Percentiles rank a stretch among this genome's conserved stretches.
phyloP scores from a whole-genome alignment of 1,140 invertebrate species.

The Neodiprion virginianus region DNA sequence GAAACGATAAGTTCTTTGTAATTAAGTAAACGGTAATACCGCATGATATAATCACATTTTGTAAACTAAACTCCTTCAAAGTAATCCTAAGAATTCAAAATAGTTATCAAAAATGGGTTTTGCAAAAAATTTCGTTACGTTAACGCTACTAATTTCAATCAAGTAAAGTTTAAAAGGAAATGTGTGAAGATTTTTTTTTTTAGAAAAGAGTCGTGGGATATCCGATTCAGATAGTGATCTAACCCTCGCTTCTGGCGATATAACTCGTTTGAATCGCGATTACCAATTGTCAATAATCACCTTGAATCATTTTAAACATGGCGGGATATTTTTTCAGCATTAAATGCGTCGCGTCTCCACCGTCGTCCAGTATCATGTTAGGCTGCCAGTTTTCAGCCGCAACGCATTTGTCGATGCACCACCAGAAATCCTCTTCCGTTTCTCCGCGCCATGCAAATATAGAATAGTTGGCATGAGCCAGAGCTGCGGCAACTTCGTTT shows the following conservation, averaged over 20 bases:
- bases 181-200: no score
- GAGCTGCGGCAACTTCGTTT: slow-evolving; percentile 96
- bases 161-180: no score
- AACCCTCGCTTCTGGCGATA: no score
- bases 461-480: slow-evolving; percentile 88
- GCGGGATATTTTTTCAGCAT: slow-evolving; percentile 97
- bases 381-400: slow-evolving; percentile 94
- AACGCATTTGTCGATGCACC: slow-evolving; percentile 96
- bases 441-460: slow-evolving; percentile 97
- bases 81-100: no score
- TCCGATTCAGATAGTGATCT: no score
- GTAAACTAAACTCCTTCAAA: no score
- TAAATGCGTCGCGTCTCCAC: slow-evolving; percentile 95
- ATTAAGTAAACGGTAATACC: no score
- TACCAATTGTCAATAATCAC: slow-evolving; percentile 51
- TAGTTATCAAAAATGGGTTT: no score
- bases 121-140: no score
- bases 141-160: no score
- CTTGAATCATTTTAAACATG: slow-evolving; percentile 95
- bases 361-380: slow-evolving; percentile 99
- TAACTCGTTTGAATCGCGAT: background rate
- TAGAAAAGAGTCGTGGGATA: no score
- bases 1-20: background rate
- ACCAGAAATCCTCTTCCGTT: slow-evolving; percentile 98
- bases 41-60: no score